Evolutionary conservation across 1,140 invertebrate genomes (phyloP).

Genomic region (Proctacanthus coquilletti): DNA sequence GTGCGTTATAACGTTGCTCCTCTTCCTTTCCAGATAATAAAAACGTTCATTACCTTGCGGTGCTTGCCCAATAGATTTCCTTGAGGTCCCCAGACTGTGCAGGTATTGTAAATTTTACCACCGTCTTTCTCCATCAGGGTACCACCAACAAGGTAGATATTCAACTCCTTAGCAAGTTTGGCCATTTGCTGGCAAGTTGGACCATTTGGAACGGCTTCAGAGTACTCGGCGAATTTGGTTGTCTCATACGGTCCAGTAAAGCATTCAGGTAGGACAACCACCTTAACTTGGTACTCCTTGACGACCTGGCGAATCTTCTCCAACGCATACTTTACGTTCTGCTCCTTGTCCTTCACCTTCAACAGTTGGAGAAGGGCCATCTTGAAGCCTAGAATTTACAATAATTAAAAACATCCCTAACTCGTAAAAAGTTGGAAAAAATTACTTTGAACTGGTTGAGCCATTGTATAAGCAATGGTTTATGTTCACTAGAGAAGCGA

Average conservation of each 20-base stretch:
- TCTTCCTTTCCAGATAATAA: background rate
- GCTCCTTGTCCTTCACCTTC: constrained; percentile 52
- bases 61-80: constrained; percentile 59
- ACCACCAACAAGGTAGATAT: constrained; percentile 73
- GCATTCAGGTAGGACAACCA: constrained; percentile 80
- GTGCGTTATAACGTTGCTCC: background rate
- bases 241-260: constrained; percentile 77
- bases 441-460: no score
- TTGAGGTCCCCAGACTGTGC: constrained; percentile 67
- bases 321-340: constrained; percentile 56
- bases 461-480: no score
- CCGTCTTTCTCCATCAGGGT: constrained; percentile 66
- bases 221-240: constrained; percentile 72
- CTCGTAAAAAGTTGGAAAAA: no score
- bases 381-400: constrained; percentile 30
- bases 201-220: constrained; percentile 65
- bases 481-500: no score
- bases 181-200: constrained; percentile 54
- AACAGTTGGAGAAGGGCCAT: constrained; percentile 69
- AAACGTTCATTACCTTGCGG: constrained; percentile 40
- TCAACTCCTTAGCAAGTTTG: constrained; percentile 55
- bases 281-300: constrained; percentile 41
- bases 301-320: constrained; percentile 57
- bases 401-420: no score
- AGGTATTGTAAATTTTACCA: constrained; percentile 66